phyloP scores from a whole-genome alignment of 2,888 invertebrate species.

The Epirrhoe tristata region DNA sequence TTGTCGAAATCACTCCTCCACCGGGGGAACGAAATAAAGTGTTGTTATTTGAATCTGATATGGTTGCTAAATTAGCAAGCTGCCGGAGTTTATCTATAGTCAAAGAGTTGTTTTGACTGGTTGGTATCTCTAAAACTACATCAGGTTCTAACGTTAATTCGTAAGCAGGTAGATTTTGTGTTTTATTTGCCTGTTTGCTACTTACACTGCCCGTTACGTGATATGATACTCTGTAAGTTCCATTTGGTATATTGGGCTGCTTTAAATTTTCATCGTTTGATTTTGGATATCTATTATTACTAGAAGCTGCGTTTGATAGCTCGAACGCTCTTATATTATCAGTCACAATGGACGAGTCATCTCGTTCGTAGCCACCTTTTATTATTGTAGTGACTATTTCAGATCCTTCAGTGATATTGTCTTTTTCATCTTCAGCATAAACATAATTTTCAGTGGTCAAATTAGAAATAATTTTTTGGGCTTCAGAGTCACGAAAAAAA shows the following conservation, averaged over 20 bases:
- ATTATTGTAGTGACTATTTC: slow-evolving; percentile 55
- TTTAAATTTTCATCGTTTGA: slow-evolving; percentile 63
- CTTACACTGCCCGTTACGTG: slow-evolving; percentile 82
- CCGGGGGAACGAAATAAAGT: slow-evolving; percentile 79
- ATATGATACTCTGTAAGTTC: slow-evolving; percentile 79
- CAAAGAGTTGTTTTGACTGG: slow-evolving; percentile 70
- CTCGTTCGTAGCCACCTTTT: slow-evolving; percentile 48
- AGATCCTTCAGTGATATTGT: slow-evolving; percentile 52
- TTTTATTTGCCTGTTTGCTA: slow-evolving; percentile 79
- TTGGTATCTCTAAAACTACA: slow-evolving; percentile 76
- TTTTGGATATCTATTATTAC: slow-evolving; percentile 71
- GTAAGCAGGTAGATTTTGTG: slow-evolving; percentile 73
- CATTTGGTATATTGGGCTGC: slow-evolving; percentile 66
- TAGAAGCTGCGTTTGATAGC: slow-evolving; percentile 48
- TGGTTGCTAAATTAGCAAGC: slow-evolving; percentile 84
- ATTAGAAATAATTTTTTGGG: slow-evolving; percentile 60
- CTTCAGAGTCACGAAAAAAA: slow-evolving; percentile 65
- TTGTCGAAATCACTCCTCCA: slow-evolving; percentile 84
- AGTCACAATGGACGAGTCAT: slow-evolving; percentile 54
- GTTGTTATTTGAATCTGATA: slow-evolving; percentile 81
- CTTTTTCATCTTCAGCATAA: slow-evolving; percentile 50
- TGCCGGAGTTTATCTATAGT: slow-evolving; percentile 81
- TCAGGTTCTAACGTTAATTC: slow-evolving; percentile 78
- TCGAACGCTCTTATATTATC: slow-evolving; percentile 55
- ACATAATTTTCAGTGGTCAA: slow-evolving; percentile 64